A percentile compares a stretch with the other conserved stretches of the same genome.
Evolutionary conservation across 1,140 invertebrate genomes (phyloP).

Genomic region (Drosophila carrolli): DNA sequence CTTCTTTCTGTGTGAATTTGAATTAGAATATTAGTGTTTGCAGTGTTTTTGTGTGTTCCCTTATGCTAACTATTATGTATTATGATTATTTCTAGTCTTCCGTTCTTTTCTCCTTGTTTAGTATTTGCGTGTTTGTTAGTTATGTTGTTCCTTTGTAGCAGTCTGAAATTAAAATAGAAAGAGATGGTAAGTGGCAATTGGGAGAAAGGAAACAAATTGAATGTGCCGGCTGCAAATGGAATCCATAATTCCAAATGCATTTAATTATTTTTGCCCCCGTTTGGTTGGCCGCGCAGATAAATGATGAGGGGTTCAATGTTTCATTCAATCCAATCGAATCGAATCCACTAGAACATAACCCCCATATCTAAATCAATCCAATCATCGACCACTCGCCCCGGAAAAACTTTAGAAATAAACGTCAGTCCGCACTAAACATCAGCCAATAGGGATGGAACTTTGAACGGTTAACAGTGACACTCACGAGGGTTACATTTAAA

Average conservation of each 20-base stretch:
- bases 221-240: neutral
- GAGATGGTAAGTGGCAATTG: neutral
- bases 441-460: too few relatives aligned
- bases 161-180: slow-evolving; percentile 43
- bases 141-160: slow-evolving; percentile 76
- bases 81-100: slow-evolving; percentile 74
- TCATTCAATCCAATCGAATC: neutral
- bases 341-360: too few relatives aligned
- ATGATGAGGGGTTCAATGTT: neutral
- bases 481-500: neutral
- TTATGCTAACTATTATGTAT: slow-evolving; percentile 38
- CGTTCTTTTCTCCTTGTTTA: slow-evolving; percentile 74
- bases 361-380: neutral
- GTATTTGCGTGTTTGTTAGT: slow-evolving; percentile 48
- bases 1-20: slow-evolving; percentile 32
- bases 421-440: too few relatives aligned
- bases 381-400: neutral
- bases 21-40: slow-evolving; percentile 16
- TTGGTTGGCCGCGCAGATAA: too few relatives aligned
- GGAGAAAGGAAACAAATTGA: too few relatives aligned
- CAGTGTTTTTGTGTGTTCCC: slow-evolving; percentile 33
- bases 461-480: neutral
- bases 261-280: neutral
- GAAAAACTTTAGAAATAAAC: neutral
- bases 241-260: neutral